phyloP scores from a whole-genome alignment of 2,888 invertebrate genomes.

The Hesperia comma region DNA sequence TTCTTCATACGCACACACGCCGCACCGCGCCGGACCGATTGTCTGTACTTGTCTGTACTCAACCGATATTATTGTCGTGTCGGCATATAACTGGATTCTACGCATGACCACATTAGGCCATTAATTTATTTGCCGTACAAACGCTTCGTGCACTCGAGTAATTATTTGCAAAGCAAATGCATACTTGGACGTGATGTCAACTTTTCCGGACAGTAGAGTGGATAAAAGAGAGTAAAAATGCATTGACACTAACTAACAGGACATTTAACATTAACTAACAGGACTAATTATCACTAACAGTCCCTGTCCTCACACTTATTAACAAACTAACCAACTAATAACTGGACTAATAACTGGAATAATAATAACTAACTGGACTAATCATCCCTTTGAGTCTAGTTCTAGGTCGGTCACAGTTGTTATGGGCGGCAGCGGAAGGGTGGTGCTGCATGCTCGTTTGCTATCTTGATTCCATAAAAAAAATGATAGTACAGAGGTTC shows the following conservation, averaged over 20 bases:
- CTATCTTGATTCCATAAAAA: too few species aligned
- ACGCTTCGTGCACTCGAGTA: conserved; percentile 57
- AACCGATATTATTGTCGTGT: conserved; percentile 69
- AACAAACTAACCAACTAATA: too few species aligned
- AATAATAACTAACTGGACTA: too few species aligned
- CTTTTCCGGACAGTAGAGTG: conserved; percentile 55
- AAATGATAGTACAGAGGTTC: too few species aligned
- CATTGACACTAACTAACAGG: background rate
- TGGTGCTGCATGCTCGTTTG: too few species aligned
- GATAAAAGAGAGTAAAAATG: background rate
- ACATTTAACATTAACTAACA: background rate
- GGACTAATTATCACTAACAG: too few species aligned
- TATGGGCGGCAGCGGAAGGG: too few species aligned
- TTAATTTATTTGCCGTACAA: conserved; percentile 70
- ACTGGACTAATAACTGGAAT: too few species aligned
- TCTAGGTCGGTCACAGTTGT: too few species aligned
- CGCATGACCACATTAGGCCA: conserved; percentile 64
- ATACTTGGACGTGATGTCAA: conserved; percentile 60
- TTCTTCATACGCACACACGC: conserved; percentile 66
- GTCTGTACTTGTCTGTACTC: conserved; percentile 55
- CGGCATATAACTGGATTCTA: conserved; percentile 71
- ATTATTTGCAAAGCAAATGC: conserved; percentile 63
- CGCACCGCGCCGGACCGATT: conserved; percentile 43
- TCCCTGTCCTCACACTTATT: too few species aligned
- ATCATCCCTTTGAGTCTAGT: too few species aligned